A percentile compares a stretch with the other conserved stretches of the same genome.
phyloP scores from a whole-genome alignment of 2,113 vertebrate genomes.

The Leuciscus idus region DNA sequence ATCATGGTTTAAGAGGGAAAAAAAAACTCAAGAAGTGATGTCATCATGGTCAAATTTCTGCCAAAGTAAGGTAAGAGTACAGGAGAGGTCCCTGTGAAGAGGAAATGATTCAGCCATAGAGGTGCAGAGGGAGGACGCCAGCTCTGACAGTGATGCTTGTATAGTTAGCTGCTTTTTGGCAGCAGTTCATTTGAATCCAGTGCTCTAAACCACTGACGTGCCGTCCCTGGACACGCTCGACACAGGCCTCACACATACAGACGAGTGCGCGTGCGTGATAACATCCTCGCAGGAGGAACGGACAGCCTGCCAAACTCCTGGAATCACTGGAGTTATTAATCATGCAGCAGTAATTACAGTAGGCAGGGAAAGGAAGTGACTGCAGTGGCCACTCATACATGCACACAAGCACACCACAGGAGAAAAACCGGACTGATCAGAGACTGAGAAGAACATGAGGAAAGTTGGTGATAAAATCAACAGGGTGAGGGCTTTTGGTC shows the following conservation, averaged over 20 bases:
- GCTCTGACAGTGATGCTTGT: constrained; percentile 14
- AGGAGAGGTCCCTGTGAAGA: not conserved
- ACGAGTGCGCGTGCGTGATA: not conserved
- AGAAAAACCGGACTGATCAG: not conserved
- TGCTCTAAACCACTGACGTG: not conserved
- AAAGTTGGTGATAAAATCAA: not conserved
- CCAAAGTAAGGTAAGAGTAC: not conserved
- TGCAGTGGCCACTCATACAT: not conserved
- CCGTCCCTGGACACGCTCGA: not conserved
- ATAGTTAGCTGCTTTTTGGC: constrained; percentile 20
- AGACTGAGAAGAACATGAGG: not conserved
- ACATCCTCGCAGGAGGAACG: not conserved
- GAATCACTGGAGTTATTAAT: constrained; percentile 31
- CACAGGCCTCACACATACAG: not conserved
- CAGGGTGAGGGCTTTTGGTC: not conserved
- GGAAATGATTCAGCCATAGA: not conserved
- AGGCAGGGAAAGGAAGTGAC: not conserved
- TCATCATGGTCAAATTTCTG: not conserved
- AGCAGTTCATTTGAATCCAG: not conserved
- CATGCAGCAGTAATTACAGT: constrained; percentile 23
- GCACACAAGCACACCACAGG: not conserved
- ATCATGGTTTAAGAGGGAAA: too few species aligned
- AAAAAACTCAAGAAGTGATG: too few species aligned
- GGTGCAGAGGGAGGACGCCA: not conserved
- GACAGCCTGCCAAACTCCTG: constrained; percentile 21